A percentile compares a stretch with the other conserved stretches of the same genome.
phyloP scores from a whole-genome alignment of 2,797 vertebrate species.

The Sebastes cheni region DNA sequence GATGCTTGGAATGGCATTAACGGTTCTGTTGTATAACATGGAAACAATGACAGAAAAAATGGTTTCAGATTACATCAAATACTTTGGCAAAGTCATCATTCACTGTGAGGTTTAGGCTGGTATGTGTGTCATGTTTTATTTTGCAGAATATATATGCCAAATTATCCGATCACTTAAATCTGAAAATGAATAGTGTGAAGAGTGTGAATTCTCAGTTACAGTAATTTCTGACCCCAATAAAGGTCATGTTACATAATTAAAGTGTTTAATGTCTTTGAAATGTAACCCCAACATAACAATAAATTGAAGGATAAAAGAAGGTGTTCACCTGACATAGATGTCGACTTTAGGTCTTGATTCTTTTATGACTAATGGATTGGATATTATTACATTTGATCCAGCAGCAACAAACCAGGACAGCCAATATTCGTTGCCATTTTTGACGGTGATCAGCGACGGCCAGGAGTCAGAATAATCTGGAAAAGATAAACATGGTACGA shows the following conservation, averaged over 20 bases:
- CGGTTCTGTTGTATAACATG: slow-evolving; percentile 34
- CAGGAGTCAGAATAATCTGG: slow-evolving; percentile 40
- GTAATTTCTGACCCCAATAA: background rate
- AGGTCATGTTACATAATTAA: background rate
- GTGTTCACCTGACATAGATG: slow-evolving; percentile 72
- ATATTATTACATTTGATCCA: background rate
- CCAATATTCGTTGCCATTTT: fast-evolving
- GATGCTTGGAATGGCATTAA: background rate
- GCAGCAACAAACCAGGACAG: slow-evolving; percentile 62
- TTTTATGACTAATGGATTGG: slow-evolving; percentile 16
- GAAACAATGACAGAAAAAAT: background rate
- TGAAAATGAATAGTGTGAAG: background rate
- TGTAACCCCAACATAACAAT: background rate
- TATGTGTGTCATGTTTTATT: background rate
- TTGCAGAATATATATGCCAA: background rate
- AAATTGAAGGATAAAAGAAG: background rate
- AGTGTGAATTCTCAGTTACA: background rate
- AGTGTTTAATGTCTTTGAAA: background rate
- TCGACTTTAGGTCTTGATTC: slow-evolving; percentile 9
- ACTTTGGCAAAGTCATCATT: background rate
- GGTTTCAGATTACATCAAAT: background rate
- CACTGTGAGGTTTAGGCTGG: background rate
- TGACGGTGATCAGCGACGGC: slow-evolving; percentile 50
- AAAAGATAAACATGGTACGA: background rate
- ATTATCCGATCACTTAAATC: background rate